Evolutionary conservation across 1,140 invertebrate species (phyloP).

Genomic region (Chelonus insularis): DNA sequence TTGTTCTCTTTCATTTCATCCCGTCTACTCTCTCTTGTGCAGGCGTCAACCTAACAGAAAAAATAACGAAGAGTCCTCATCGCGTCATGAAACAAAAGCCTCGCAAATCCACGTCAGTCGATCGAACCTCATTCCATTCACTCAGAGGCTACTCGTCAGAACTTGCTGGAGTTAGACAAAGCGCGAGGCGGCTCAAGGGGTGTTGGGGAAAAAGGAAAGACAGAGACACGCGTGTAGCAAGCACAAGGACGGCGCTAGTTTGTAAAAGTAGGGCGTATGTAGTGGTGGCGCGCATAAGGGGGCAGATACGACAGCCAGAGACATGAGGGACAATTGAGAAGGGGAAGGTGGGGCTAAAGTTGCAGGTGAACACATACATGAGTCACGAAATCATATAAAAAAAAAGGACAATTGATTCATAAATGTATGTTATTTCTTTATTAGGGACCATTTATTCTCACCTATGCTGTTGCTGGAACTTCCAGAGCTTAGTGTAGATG

Average conservation of each 20-base stretch:
- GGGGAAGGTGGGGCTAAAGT: conserved; percentile 16
- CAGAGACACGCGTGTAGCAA: conserved; percentile 8
- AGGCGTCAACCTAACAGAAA: background rate
- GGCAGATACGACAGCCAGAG: conserved; percentile 15
- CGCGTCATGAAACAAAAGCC: conserved; percentile 12
- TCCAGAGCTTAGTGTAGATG: conserved; percentile 98
- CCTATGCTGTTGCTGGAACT: conserved; percentile 97
- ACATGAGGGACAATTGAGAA: background rate
- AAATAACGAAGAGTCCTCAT: background rate
- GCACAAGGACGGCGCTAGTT: conserved; percentile 13
- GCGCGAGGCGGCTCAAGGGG: background rate
- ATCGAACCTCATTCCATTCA: conserved; percentile 21
- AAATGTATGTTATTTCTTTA: no score
- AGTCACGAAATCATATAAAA: conserved; percentile 9
- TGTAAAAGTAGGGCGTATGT: conserved; percentile 25
- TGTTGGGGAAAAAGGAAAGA: background rate
- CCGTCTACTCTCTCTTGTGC: background rate
- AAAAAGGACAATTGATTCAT: background rate
- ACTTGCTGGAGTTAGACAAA: background rate
- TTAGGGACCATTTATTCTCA: no score
- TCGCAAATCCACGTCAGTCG: conserved; percentile 11
- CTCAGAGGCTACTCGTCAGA: conserved; percentile 1
- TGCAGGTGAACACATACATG: conserved; percentile 7
- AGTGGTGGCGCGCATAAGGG: conserved; percentile 17
- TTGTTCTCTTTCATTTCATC: background rate